Conservation (phyloP, 1,140 invertebrate species). For the Venturia canescens region DNA sequence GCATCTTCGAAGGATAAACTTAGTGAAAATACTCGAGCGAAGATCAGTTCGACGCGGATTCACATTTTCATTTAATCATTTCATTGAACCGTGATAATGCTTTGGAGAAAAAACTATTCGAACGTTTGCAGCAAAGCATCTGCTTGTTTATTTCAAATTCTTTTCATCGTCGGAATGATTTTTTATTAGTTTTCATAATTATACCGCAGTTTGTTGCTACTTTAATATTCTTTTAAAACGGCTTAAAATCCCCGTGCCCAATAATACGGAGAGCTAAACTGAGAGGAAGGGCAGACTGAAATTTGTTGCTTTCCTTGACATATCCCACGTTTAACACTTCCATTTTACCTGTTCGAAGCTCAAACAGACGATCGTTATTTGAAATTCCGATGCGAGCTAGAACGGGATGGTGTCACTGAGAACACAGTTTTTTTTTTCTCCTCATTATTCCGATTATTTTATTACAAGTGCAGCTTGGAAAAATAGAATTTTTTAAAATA, state of each 20-base stretch:
- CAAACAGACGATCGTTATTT: background rate
- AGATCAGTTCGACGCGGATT: no score
- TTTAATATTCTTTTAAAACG: background rate
- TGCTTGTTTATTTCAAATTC: no score
- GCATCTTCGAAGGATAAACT: no score
- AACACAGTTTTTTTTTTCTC: background rate
- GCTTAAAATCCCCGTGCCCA: background rate
- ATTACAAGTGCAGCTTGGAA: background rate
- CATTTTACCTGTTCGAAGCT: background rate
- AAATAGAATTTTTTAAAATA: background rate
- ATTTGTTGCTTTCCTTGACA: background rate
- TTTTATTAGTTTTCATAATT: no score
- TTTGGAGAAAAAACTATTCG: no score
- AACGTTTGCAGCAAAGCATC: no score
- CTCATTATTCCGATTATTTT: background rate
- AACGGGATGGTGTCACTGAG: background rate
- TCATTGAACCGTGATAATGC: no score
- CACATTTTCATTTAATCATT: no score
- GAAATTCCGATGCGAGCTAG: background rate
- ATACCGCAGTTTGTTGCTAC: no score
- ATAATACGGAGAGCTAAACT: background rate
- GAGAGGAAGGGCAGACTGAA: slow-evolving; percentile 6
- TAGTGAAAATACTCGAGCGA: no score
- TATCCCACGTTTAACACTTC: background rate
- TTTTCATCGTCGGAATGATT: background rate